These are phyloP conservation scores for Trachelus stipa DNA, from an alignment of 2,888 invertebrate genomes.

Conservation along the genomic window DNA sequence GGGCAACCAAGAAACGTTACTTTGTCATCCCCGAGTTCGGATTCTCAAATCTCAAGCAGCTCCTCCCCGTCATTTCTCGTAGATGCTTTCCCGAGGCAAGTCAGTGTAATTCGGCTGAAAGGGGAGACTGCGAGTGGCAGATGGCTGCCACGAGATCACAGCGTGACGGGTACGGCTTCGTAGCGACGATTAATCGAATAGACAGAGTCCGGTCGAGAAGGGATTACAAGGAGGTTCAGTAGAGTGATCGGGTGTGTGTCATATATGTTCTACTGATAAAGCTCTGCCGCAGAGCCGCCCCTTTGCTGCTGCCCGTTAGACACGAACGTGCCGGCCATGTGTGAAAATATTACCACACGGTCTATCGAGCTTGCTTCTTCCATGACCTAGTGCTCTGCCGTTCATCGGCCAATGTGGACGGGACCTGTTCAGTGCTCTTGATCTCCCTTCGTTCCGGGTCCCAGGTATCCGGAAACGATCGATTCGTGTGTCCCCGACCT, in stretches of 20 bases:
- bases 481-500: not conserved
- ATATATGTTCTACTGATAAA: conserved; percentile 37
- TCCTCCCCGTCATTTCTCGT: too few species aligned
- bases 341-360: not conserved
- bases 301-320: conserved; percentile 18
- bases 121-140: too few species aligned
- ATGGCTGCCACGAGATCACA: too few species aligned
- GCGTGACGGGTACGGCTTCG: conserved; percentile 10
- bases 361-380: not conserved
- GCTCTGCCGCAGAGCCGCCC: conserved; percentile 39
- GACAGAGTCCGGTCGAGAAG: conserved; percentile 18
- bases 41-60: too few species aligned
- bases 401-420: conserved; percentile 37
- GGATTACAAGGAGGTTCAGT: conserved; percentile 35
- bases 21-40: too few species aligned
- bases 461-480: too few species aligned
- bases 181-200: conserved; percentile 29
- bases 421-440: conserved; percentile 11
- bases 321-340: not conserved
- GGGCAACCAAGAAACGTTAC: too few species aligned
- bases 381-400: conserved; percentile 39
- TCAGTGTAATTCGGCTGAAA: too few species aligned
- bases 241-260: conserved; percentile 37
- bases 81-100: too few species aligned
- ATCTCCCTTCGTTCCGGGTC: too few species aligned